These are phyloP conservation scores for Aurelia aurita complex sp. Pacific DNA, from an alignment of 30 jellyfish, hydroid and myxozoan genomes.

Conservation along the genomic window DNA sequence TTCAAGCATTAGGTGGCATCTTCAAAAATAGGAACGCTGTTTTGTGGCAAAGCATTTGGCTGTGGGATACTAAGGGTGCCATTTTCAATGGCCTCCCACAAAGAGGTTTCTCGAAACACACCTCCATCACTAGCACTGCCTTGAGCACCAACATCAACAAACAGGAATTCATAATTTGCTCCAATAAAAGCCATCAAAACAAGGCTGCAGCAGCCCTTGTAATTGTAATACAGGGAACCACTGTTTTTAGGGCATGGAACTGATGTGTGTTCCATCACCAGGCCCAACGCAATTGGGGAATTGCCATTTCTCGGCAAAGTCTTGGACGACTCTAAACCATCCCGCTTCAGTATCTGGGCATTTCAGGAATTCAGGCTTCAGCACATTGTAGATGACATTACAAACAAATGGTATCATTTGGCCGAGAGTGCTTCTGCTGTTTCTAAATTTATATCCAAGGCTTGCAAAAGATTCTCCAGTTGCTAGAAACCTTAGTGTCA, in stretches of 20 bases:
- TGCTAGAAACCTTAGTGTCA: constrained; percentile 36
- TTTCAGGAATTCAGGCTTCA: constrained; percentile 9
- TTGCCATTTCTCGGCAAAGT: constrained; percentile 47
- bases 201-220: constrained; percentile 28
- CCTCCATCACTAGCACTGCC: constrained; percentile 60
- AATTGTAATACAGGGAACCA: constrained; percentile 32
- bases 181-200: constrained; percentile 50
- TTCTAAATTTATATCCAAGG: constrained; percentile 20
- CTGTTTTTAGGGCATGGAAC: constrained; percentile 10
- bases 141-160: constrained; percentile 45
- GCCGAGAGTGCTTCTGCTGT: not conserved
- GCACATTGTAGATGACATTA: constrained; percentile 9
- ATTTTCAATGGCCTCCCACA: constrained; percentile 28
- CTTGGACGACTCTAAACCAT: constrained; percentile 30
- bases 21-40: too few species aligned
- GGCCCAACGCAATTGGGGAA: constrained; percentile 56
- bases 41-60: constrained; percentile 10
- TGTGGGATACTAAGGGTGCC: constrained; percentile 25
- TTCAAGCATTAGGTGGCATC: too few species aligned
- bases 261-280: constrained; percentile 32
- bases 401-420: constrained; percentile 8
- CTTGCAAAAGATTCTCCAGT: constrained; percentile 24
- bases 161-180: constrained; percentile 39
- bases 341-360: constrained; percentile 25
- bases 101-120: constrained; percentile 21